Conservation (phyloP, 1,140 invertebrate species). For the Trachymyrmex septentrionalis region DNA sequence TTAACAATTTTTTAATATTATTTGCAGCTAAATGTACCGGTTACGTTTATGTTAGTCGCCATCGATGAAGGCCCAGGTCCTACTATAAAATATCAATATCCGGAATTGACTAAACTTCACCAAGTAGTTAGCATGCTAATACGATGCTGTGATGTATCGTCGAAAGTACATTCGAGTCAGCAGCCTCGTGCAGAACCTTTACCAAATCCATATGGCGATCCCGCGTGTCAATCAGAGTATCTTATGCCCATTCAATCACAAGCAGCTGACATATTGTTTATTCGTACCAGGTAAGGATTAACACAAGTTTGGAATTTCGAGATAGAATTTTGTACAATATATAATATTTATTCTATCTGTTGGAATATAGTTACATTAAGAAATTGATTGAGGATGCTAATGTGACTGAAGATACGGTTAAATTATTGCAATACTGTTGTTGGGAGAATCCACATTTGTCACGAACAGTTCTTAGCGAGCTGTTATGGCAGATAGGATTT, state of each 20-base stretch:
- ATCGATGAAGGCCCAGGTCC: constrained; percentile 97
- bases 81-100: constrained; percentile 98
- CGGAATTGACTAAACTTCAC: constrained; percentile 97
- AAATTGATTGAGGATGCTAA: constrained; percentile 98
- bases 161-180: constrained; percentile 91
- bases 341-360: constrained; percentile 26
- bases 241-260: constrained; percentile 92
- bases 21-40: constrained; percentile 93
- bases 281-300: constrained; percentile 88
- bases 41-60: constrained; percentile 96
- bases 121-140: constrained; percentile 97
- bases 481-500: constrained; percentile 97
- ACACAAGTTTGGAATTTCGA: not conserved
- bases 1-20: constrained; percentile 41
- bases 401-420: constrained; percentile 95
- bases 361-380: constrained; percentile 94
- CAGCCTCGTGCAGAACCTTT: constrained; percentile 88
- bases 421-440: constrained; percentile 96
- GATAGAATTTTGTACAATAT: not conserved
- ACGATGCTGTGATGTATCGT: constrained; percentile 96
- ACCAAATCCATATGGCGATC: constrained; percentile 94
- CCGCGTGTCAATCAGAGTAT: constrained; percentile 89
- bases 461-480: constrained; percentile 94
- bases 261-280: constrained; percentile 94
- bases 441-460: constrained; percentile 99